Base-by-base conservation (phyloP, 2,888 invertebrate species). In the Cyrtodaria siliqua region DNA sequence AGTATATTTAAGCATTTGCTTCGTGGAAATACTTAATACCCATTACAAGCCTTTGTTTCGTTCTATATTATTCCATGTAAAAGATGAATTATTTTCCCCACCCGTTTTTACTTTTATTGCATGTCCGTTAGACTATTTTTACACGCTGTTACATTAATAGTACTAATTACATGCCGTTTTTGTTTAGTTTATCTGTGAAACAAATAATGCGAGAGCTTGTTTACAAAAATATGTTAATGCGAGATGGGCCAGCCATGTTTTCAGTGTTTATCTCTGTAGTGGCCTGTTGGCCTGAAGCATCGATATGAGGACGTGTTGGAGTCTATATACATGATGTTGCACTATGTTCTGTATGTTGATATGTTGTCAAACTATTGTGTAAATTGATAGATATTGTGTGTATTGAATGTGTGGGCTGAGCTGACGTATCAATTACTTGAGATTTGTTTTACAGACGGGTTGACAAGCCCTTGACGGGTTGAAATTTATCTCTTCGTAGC, bases 151-250 rank as follows among this genome's bases (percentile, higher is more conserved):
- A n/a, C n/a, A n/a, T n/a, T n/a, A n/a, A n/a, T n/a, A n/a, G 4
- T 33, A 33, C 12, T 33, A 33, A 33, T 4, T 12, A 33, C 33
- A 12, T 8, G 33, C 33, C 33, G 33, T 33, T 33, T 8, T 33
- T 33, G 4, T 33, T 33, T 33, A 33, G 4, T 47, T 47, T 9
- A 47, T 47, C 47, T 4, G 20, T 9, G 16, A 47, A 16, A 16
- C 47, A 63, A 57, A 64, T 71, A 49, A 57, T 63, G 27, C 50
- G 12, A 40, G 52, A 38, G 62, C 73, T 61, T 73, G 73, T 73
- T 68, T 67, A 73, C 67, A 67, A 73, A 67, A 62, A 67, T 73
- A 73, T 73, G 74, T 64, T 63, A 69, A 74, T 64, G 59, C 63
- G 24, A 38, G 33, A 59, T 20, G 49, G 69, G 59, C 50, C 69